Conservation (phyloP, 1,140 invertebrate genomes). For the Papilio xuthus region DNA sequence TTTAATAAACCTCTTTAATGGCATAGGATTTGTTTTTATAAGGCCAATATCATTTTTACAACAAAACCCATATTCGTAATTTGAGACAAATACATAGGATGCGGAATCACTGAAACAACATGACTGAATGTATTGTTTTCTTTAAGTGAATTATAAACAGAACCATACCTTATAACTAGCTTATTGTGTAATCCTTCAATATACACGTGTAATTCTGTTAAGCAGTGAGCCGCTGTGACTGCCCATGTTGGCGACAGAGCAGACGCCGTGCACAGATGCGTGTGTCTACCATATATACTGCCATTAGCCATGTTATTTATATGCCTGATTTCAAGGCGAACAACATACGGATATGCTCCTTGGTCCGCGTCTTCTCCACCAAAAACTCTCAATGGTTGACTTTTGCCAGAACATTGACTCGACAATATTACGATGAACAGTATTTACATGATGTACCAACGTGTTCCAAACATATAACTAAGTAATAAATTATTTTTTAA, state of each 20-base stretch:
- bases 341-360: slow-evolving; percentile 1
- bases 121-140: neutral
- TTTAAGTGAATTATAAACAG: too few relatives aligned
- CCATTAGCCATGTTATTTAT: neutral
- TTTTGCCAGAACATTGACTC: neutral
- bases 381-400: slow-evolving; percentile 10
- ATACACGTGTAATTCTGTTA: neutral
- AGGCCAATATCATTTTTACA: slow-evolving; percentile 28
- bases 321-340: neutral
- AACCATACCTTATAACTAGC: neutral
- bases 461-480: neutral
- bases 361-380: neutral
- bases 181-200: too few relatives aligned
- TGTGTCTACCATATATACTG: neutral
- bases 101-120: neutral
- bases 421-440: neutral
- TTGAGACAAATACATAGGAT: too few relatives aligned
- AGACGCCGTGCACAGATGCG: neutral
- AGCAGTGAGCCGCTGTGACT: neutral
- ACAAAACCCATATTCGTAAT: too few relatives aligned
- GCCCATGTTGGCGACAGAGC: slow-evolving; percentile 9
- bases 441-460: neutral
- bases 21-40: slow-evolving; percentile 20
- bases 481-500: neutral
- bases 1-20: neutral